Base-by-base conservation (phyloP, 2,797 vertebrate genomes). In the Brachyalestes nurse region DNA sequence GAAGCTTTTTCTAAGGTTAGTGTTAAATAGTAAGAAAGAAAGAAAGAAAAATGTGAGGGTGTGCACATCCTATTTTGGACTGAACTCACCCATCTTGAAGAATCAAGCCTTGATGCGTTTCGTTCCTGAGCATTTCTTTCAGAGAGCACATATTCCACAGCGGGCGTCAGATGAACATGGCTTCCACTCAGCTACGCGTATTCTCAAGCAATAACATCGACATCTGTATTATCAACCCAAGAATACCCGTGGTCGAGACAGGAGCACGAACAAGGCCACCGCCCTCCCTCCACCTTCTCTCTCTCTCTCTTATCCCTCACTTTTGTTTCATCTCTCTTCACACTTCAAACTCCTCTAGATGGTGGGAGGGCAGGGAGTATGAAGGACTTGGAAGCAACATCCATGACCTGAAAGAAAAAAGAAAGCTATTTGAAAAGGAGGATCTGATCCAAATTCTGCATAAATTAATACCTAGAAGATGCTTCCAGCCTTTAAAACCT, bases 171-270 rank as follows among this genome's bases (percentile, higher is more conserved):
- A 73, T 57, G 86, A 83, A 55, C 84, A 88, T 85, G 87, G 90
- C 90, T 88, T 90, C 92, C 91, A 79, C 93, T 94, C 92, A 92
- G 91, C 92, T 92, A 95, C 90, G 90, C 91, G 93, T 95, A 93
- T 94, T 95, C 94, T 95, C 93, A 94, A 95, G 92, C 92, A 93
- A 93, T 93, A 94, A 94, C 92, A 94, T 91, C 92, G 89, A 92
- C 92, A 91, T 93, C 90, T 93, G 94, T 93, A 93, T 93, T 95
- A 92, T 95, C 91, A 92, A 92, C 93, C 91, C 91, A 92, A 94
- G 92, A 93, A 94, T 94, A 94, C 92, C 92, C 92, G 90, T 94
- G 91, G 90, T 92, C 90, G 95, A 91, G 92, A 91, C 89, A 86
- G 93, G 94, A 93, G 93, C 93, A 89, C 85, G 87, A 79, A 71